phyloP scores from a whole-genome alignment of 1,140 invertebrate genomes.

The Cyclargus thomasi region DNA sequence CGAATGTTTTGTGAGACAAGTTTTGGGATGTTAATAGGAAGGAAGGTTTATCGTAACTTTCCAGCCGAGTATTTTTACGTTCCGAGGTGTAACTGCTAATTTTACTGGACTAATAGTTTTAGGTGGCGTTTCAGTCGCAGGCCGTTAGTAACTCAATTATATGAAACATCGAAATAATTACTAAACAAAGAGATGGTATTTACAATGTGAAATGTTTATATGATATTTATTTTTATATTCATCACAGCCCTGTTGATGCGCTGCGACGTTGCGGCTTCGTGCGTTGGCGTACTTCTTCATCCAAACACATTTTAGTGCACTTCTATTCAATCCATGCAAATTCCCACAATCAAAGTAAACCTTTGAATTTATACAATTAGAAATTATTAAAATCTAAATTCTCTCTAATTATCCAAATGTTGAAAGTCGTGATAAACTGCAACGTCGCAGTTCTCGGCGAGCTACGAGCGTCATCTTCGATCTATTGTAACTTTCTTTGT shows the following conservation, averaged over 20 bases:
- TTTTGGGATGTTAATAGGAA: too few species aligned
- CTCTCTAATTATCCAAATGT: not conserved
- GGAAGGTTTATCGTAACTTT: too few species aligned
- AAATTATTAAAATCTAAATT: not conserved
- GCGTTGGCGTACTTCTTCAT: not conserved
- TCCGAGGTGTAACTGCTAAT: too few species aligned
- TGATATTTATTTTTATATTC: not conserved
- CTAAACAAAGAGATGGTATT: not conserved
- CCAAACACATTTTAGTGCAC: not conserved
- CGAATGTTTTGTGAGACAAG: too few species aligned
- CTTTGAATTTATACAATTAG: too few species aligned
- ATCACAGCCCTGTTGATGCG: not conserved
- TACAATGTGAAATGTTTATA: not conserved
- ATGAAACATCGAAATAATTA: not conserved
- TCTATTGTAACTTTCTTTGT: constrained; percentile 31
- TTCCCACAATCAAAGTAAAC: not conserved
- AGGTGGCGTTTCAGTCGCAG: not conserved
- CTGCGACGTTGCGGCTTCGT: not conserved
- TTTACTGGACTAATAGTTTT: too few species aligned
- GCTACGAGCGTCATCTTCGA: not conserved
- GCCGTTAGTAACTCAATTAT: not conserved
- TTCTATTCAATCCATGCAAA: not conserved
- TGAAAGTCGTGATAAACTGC: not conserved
- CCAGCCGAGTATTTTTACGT: too few species aligned
- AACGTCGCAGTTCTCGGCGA: not conserved